Base-by-base conservation (phyloP, 2,113 vertebrate genomes). In the Leiothrix lutea region DNA sequence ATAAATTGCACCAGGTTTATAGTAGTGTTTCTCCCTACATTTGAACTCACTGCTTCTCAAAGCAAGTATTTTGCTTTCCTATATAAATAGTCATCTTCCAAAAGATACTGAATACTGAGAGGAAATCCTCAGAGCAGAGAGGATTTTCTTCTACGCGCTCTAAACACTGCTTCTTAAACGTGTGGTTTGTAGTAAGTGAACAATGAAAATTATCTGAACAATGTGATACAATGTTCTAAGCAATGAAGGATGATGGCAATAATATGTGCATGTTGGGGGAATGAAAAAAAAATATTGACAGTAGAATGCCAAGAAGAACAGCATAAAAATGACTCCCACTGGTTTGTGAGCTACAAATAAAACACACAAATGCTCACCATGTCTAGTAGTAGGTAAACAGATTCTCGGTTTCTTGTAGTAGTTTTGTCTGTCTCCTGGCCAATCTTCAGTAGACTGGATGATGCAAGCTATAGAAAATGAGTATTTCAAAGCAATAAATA, bases 361-460 rank as follows among this genome's bases (percentile, higher is more conserved):
- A 79, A 77, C 35, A 72, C 14, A 31, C 33, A n/a, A 44, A 79
- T 57, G 74, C 98, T 98, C 97, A 99, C 99, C 99, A 99, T 99
- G 97, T 99, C 99, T 94, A 99, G 98, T 86, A 99, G 99, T 95
- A 99, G 98, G 97, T 99, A 99, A 86, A 99, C 99, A 80, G 99
- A 99, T 95, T 99, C 99, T 96, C 99, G 97, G 97, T 99, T 99
- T 58, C 99, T 98, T 67, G 99, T 99, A 70, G 99, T 99, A 92
- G 99, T 99, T 98, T 99, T 99, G 97, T 99, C 99, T 0, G 99
- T 99, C 96, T 99, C 99, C 95, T 99, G 99, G 65, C 99, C 99
- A 80, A 99, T 99, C 98, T 99, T 99, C 97, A 99, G 96, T 72
- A 99, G 97, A 97, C 99, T 99, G 90, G 99, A 99, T 0, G 99